These are phyloP conservation scores for Leptobrachium ailaonicum DNA, from an alignment of 2,113 vertebrate genomes.

Conservation along the genomic window DNA sequence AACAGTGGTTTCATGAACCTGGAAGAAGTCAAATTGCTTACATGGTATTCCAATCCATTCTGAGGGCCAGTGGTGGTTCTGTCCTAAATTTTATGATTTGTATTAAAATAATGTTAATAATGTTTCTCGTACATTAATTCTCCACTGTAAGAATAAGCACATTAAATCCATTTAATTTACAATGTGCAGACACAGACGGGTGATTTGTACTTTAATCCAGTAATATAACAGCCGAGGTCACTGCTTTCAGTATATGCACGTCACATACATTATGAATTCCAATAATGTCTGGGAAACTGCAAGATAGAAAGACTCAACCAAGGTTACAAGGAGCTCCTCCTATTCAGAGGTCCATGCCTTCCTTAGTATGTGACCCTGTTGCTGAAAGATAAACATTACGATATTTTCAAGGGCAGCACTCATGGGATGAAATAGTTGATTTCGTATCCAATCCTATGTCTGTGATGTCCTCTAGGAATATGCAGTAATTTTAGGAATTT, in stretches of 20 bases:
- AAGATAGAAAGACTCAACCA: slow-evolving; percentile 30
- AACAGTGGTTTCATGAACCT: too few relatives aligned
- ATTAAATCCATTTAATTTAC: background rate
- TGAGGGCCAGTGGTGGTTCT: too few relatives aligned
- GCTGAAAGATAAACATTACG: slow-evolving; percentile 30
- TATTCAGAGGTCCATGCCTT: slow-evolving; percentile 32
- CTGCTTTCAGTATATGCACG: background rate
- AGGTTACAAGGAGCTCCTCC: slow-evolving; percentile 21
- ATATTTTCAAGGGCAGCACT: slow-evolving; percentile 30
- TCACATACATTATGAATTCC: slow-evolving; percentile 10
- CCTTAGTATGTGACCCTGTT: slow-evolving; percentile 27
- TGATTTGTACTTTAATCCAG: background rate
- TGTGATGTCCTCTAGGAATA: background rate
- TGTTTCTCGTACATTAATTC: too few relatives aligned
- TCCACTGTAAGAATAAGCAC: background rate
- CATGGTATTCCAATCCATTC: too few relatives aligned
- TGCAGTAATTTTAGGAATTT: background rate
- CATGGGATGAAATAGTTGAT: slow-evolving; percentile 9
- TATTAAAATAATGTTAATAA: too few relatives aligned
- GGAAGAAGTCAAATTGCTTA: too few relatives aligned
- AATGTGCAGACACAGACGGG: background rate
- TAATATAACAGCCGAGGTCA: background rate
- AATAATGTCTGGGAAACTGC: slow-evolving; percentile 33
- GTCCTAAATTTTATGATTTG: too few relatives aligned
- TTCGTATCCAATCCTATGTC: background rate